Conservation (phyloP, 2,113 vertebrate genomes). For the Pluvialis apricaria region DNA sequence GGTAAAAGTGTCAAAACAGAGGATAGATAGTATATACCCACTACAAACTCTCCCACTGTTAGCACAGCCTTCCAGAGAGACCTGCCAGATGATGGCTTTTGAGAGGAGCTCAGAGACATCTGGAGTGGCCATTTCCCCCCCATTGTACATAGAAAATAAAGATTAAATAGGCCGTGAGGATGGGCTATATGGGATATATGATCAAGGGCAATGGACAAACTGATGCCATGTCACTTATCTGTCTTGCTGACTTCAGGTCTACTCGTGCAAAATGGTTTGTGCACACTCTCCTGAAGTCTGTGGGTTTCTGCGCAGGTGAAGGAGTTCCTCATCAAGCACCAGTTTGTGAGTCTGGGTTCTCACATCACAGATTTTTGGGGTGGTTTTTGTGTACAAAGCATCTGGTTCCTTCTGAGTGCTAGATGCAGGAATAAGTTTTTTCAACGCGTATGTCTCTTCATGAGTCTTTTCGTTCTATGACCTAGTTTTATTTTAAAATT, state of each 20-base stretch:
- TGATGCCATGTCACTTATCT: not conserved
- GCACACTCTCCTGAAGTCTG: not conserved
- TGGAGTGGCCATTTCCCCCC: not conserved
- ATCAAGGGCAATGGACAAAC: not conserved
- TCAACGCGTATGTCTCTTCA: not conserved
- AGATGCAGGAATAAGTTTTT: not conserved
- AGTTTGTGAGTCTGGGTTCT: not conserved
- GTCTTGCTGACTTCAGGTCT: not conserved
- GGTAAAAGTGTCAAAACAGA: not conserved
- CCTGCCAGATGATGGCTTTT: not conserved
- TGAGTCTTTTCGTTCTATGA: not conserved
- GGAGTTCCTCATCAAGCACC: not conserved
- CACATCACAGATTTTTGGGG: not conserved
- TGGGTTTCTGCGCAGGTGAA: not conserved
- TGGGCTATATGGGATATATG: not conserved
- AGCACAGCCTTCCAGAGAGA: not conserved
- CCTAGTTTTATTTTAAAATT: not conserved
- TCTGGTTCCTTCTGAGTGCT: not conserved
- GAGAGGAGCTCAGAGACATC: not conserved
- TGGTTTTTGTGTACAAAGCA: not conserved
- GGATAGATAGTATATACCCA: not conserved
- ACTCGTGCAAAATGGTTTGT: not conserved
- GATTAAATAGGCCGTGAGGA: not conserved
- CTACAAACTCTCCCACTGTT: not conserved
- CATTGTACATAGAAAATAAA: not conserved